Evolutionary conservation across 2,113 vertebrate species (phyloP), one percentile per base, ranked within the genome.

Genomic region (Leptobrachium ailaonicum): DNA sequence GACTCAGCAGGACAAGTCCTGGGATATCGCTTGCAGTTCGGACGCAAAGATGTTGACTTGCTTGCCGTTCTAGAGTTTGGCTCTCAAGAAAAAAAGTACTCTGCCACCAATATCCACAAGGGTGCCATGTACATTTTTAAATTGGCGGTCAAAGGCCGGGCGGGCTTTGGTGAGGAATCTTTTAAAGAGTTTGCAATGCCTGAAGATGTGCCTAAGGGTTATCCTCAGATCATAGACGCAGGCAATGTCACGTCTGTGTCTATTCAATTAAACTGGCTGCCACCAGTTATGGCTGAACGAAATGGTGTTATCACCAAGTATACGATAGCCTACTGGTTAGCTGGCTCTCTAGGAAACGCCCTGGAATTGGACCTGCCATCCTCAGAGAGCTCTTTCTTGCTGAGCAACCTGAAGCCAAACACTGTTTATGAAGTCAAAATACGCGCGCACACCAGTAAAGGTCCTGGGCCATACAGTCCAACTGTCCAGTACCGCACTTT

Each of bases 391-490:
- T 93, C 89, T 11, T 96, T 94, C 91, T 95, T 95, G 41, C 92
- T 99, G 85, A 95, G 90, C 91, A 95, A 95, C 90, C 96, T 99
- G 86, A 95, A 94, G 90, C 96, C 97, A 71, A 93, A 96, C 93
- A 95, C 96, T 1, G 94, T 94, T 78, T 98, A 99, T 71, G 96
- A 98, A 70, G 94, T 99, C 89, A 96, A 96, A 96, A 96, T 99
- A 87, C 96, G 97, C 70, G 97, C 98, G 54, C 97, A 99, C 93
- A 99, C 98, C 90, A 95, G 94, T 94, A 94, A 95, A 93, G 98
- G 98, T 90, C 95, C 97, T 8, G 98, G 97, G 90, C 98, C 97
- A 66, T 99, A 95, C 96, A 97, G 97, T 94, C 97, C 97, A 0
- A 94, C 94, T 14, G 92, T 98, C 90, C 96, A 97, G 93, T 98